These are phyloP conservation scores for Orthonevra nobilis DNA, from an alignment of 2,888 invertebrate genomes.

Conservation along the genomic window DNA sequence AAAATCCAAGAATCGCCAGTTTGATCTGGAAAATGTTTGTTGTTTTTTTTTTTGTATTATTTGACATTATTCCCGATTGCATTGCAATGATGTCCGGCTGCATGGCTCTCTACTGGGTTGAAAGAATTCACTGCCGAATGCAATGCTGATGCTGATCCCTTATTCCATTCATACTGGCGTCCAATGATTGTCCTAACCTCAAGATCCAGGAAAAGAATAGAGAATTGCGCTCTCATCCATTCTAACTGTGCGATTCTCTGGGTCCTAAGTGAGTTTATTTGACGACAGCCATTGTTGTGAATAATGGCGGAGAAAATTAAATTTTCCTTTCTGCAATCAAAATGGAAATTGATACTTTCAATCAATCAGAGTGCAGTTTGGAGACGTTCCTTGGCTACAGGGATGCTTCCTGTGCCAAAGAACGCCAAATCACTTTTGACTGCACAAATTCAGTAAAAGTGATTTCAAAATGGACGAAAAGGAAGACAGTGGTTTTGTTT, in stretches of 20 bases:
- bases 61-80: slow-evolving; percentile 43
- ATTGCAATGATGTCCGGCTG: slow-evolving; percentile 51
- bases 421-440: too few relatives aligned
- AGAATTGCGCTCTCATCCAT: slow-evolving; percentile 14
- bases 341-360: slow-evolving; percentile 66
- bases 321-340: slow-evolving; percentile 55
- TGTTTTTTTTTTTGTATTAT: too few relatives aligned
- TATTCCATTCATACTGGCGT: slow-evolving; percentile 42
- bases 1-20: not conserved
- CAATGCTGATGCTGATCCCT: slow-evolving; percentile 51
- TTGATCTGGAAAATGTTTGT: slow-evolving; percentile 36
- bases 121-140: slow-evolving; percentile 9
- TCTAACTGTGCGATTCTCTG: not conserved
- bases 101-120: slow-evolving; percentile 32
- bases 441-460: too few relatives aligned
- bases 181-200: slow-evolving; percentile 52
- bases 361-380: slow-evolving; percentile 51
- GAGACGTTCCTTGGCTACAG: not conserved
- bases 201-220: slow-evolving; percentile 18
- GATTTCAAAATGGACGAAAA: too few relatives aligned
- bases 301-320: slow-evolving; percentile 61
- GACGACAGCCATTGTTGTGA: slow-evolving; percentile 48
- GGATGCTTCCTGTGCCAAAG: not conserved
- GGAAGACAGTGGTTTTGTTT: too few relatives aligned
- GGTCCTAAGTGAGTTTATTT: slow-evolving; percentile 19